Percentiles rank a stretch among this genome's conserved stretches.
Evolutionary conservation across 2,888 invertebrate species (phyloP).

Genomic region (Diarsia brunnea): DNA sequence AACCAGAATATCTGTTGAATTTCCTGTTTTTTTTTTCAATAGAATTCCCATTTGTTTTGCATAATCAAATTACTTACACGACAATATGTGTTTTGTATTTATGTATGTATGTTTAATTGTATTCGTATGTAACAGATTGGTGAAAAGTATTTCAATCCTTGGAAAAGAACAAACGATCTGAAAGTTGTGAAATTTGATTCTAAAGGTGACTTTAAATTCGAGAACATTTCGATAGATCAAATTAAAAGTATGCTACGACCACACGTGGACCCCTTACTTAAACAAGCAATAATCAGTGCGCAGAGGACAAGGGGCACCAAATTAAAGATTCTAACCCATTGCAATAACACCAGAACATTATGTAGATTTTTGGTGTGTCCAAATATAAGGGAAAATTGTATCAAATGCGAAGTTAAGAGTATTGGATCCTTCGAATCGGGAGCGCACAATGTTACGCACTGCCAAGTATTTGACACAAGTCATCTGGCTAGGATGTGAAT

Average conservation of each 20-base stretch:
- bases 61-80: neutral
- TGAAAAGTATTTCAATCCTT: constrained; percentile 76
- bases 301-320: constrained; percentile 24
- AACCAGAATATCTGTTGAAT: constrained; percentile 1
- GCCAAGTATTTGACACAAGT: constrained; percentile 63
- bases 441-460: constrained; percentile 43
- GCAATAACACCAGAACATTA: constrained; percentile 67
- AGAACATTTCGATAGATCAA: constrained; percentile 49
- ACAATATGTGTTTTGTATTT: constrained; percentile 10
- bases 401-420: constrained; percentile 75
- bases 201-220: constrained; percentile 70
- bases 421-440: accelerated
- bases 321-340: constrained; percentile 77
- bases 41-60: neutral
- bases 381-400: constrained; percentile 73
- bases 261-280: too few relatives aligned
- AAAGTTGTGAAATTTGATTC: constrained; percentile 76
- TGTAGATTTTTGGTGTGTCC: constrained; percentile 82
- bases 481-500: constrained; percentile 34
- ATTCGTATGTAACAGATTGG: constrained; percentile 64
- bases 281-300: neutral
- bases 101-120: constrained; percentile 33
- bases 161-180: constrained; percentile 71
- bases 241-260: constrained; percentile 53
- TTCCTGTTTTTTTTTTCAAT: neutral